These are phyloP conservation scores for Molossus molossus DNA, from an alignment of 2,797 vertebrate species.

Conservation along the genomic window DNA sequence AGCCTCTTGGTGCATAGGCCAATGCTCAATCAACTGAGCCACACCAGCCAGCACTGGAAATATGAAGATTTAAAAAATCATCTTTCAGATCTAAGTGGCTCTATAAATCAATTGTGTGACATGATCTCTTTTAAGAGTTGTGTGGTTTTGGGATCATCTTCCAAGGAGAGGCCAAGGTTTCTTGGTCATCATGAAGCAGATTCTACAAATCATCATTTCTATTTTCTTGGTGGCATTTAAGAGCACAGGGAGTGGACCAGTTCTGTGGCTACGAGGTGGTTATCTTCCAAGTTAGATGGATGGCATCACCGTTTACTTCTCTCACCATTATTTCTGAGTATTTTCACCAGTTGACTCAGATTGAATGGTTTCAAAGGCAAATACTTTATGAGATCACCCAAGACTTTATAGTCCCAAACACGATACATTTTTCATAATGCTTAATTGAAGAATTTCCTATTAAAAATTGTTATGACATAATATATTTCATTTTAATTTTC, in stretches of 20 bases:
- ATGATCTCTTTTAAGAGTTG: background rate
- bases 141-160: background rate
- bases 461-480: background rate
- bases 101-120: background rate
- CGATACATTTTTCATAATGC: background rate
- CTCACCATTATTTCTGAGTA: background rate
- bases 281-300: background rate
- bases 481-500: constrained; percentile 31
- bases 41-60: too few species aligned
- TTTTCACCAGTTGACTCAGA: background rate
- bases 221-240: background rate
- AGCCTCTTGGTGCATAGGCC: too few species aligned
- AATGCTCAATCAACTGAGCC: too few species aligned
- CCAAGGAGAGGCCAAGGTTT: background rate
- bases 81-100: background rate
- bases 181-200: background rate
- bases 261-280: background rate
- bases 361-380: background rate
- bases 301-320: background rate
- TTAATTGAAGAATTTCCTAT: background rate
- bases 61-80: background rate
- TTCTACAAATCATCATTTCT: background rate
- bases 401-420: background rate
- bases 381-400: background rate
- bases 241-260: too few species aligned